phyloP scores from a whole-genome alignment of 2,797 vertebrate species.

The Sphenopsis melanotis region DNA sequence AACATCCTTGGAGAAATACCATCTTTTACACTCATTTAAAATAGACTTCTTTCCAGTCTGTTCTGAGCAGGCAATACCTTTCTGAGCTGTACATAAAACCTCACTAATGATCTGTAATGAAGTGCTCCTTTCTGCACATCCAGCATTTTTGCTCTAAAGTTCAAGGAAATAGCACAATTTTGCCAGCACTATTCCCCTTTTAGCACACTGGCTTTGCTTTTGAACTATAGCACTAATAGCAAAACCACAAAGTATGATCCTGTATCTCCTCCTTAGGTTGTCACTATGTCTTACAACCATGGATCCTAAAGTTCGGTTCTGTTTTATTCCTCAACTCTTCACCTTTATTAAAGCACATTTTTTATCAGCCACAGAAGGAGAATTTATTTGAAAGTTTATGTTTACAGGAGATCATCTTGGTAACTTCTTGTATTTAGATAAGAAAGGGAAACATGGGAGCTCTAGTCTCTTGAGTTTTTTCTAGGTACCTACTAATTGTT shows the following conservation, averaged over 20 bases:
- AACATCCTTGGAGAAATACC: conserved; percentile 51
- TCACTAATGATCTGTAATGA: conserved; percentile 72
- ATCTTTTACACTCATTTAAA: conserved; percentile 64
- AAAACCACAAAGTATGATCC: background rate
- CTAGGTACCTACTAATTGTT: conserved; percentile 81
- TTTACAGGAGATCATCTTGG: conserved; percentile 35
- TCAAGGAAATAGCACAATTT: conserved; percentile 67
- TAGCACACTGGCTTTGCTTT: conserved; percentile 50
- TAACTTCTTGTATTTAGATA: conserved; percentile 68
- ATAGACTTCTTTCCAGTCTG: conserved; percentile 35
- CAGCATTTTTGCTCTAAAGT: conserved; percentile 66
- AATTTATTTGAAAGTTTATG: conserved; percentile 33
- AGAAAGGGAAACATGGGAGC: conserved; percentile 58
- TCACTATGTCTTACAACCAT: background rate
- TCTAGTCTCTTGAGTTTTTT: conserved; percentile 71
- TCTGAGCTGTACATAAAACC: conserved; percentile 60
- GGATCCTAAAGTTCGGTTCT: background rate
- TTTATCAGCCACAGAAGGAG: background rate
- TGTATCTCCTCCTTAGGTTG: background rate
- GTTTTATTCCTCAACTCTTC: conserved; percentile 16
- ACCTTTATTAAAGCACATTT: conserved; percentile 3
- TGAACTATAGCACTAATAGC: conserved; percentile 35
- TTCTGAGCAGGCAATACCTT: conserved; percentile 62
- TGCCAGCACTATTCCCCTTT: conserved; percentile 48
- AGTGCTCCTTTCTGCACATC: conserved; percentile 68